phyloP scores from a whole-genome alignment of 1,140 invertebrate species.

The Asbolus verrucosus region DNA sequence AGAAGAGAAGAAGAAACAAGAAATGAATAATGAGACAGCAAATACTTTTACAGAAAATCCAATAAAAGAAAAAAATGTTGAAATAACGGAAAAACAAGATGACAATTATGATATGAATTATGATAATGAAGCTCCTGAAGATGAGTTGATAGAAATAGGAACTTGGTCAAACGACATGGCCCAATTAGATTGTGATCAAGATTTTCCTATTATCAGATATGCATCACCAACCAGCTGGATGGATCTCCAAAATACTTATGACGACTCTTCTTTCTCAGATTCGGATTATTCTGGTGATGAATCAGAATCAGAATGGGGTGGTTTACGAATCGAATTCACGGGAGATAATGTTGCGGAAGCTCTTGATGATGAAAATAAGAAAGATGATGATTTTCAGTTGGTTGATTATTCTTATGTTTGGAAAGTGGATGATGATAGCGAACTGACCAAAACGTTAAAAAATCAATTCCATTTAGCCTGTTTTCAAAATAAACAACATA shows the following conservation, averaged over 20 bases:
- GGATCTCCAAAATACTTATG: conserved; percentile 51
- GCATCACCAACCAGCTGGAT: conserved; percentile 68
- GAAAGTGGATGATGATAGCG: conserved; percentile 57
- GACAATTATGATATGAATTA: too few species aligned
- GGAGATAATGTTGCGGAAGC: conserved; percentile 87
- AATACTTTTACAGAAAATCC: too few species aligned
- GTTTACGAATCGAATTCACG: conserved; percentile 82
- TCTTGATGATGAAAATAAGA: conserved; percentile 73
- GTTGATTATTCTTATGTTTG: conserved; percentile 55
- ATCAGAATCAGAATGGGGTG: conserved; percentile 66
- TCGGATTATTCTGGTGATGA: conserved; percentile 64
- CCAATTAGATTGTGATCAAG: conserved; percentile 18
- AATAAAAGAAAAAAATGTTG: too few species aligned
- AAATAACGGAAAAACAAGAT: too few species aligned
- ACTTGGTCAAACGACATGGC: conserved; percentile 94
- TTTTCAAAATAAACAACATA: conserved; percentile 56
- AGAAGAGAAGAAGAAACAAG: conserved; percentile 58
- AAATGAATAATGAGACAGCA: conserved; percentile 47
- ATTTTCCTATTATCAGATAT: conserved; percentile 61
- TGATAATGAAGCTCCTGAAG: conserved; percentile 64
- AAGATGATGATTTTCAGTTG: conserved; percentile 52
- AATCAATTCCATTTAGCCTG: conserved; percentile 58
- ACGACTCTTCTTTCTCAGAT: conserved; percentile 50
- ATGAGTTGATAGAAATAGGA: conserved; percentile 82
- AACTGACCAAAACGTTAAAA: conserved; percentile 61